Evolutionary conservation across 2,113 vertebrate species (phyloP).

Genomic region (Craseonycteris thonglongyai): DNA sequence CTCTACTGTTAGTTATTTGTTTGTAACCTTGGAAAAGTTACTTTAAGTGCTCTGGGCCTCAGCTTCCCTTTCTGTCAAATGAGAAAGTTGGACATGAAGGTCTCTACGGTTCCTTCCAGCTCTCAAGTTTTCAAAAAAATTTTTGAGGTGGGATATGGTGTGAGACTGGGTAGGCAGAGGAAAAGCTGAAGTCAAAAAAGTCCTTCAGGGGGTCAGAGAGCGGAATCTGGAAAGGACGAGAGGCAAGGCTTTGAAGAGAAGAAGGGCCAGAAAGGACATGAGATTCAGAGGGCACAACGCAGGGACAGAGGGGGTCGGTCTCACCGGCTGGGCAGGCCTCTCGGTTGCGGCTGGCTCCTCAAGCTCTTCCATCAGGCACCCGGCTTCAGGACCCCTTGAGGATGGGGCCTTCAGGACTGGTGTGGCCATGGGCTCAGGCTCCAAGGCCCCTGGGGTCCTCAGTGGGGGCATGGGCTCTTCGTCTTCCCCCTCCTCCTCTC

Average conservation of each 20-base stretch:
- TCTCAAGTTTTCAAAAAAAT: background rate
- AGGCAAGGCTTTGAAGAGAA: background rate
- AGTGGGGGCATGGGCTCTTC: slow-evolving; percentile 56
- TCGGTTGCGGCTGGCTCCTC: slow-evolving; percentile 60
- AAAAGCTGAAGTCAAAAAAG: background rate
- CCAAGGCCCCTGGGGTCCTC: slow-evolving; percentile 21
- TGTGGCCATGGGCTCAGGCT: slow-evolving; percentile 17
- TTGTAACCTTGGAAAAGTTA: slow-evolving; percentile 18
- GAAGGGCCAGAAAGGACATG: background rate
- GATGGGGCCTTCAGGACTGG: slow-evolving; percentile 25
- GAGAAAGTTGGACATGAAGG: background rate
- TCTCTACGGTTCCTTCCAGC: background rate
- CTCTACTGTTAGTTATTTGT: slow-evolving; percentile 12
- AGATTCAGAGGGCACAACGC: background rate
- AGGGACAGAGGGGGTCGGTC: background rate
- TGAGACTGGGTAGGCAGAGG: slow-evolving; percentile 1
- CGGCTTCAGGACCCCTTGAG: slow-evolving; percentile 28
- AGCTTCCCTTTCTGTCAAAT: slow-evolving; percentile 18
- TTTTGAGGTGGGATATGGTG: background rate
- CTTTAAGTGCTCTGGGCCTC: slow-evolving; percentile 17
- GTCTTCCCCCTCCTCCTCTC: slow-evolving; percentile 74
- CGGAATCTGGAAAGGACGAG: background rate
- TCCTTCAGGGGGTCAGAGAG: background rate
- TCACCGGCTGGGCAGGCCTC: slow-evolving; percentile 69
- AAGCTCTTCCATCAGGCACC: slow-evolving; percentile 37